Evolutionary conservation across 1,140 invertebrate species (phyloP).

Genomic region (Cydia amplana): DNA sequence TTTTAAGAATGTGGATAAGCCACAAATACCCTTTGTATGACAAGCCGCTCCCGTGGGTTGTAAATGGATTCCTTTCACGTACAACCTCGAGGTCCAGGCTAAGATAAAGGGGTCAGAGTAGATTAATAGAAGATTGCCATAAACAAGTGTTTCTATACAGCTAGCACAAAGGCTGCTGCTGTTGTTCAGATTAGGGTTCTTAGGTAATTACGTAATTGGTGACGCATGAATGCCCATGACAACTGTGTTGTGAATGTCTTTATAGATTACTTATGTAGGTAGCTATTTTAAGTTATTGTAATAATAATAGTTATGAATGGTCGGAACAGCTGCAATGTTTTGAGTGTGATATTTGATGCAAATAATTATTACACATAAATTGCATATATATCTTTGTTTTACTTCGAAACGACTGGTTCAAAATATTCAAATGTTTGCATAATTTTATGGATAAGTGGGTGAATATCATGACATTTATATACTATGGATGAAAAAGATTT

Average conservation of each 20-base stretch:
- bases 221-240: slow-evolving; percentile 12
- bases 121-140: slow-evolving; percentile 28
- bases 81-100: neutral
- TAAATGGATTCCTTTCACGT: slow-evolving; percentile 13
- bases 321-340: slow-evolving; percentile 11
- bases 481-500: neutral
- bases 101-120: slow-evolving; percentile 21
- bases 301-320: slow-evolving; percentile 3
- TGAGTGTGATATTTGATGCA: slow-evolving; percentile 10
- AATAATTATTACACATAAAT: neutral
- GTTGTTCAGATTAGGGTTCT: slow-evolving; percentile 23
- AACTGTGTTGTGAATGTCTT: slow-evolving; percentile 13
- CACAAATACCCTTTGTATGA: neutral
- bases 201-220: slow-evolving; percentile 18
- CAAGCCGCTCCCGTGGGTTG: neutral
- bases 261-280: slow-evolving; percentile 8
- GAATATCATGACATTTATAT: slow-evolving; percentile 44
- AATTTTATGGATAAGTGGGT: slow-evolving; percentile 34
- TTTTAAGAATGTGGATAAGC: neutral
- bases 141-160: slow-evolving; percentile 9
- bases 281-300: neutral
- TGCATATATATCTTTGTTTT: no score
- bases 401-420: neutral
- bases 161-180: slow-evolving; percentile 11
- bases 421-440: neutral